phyloP scores from a whole-genome alignment of 2,113 vertebrate species.

The Pithys albifrons region DNA sequence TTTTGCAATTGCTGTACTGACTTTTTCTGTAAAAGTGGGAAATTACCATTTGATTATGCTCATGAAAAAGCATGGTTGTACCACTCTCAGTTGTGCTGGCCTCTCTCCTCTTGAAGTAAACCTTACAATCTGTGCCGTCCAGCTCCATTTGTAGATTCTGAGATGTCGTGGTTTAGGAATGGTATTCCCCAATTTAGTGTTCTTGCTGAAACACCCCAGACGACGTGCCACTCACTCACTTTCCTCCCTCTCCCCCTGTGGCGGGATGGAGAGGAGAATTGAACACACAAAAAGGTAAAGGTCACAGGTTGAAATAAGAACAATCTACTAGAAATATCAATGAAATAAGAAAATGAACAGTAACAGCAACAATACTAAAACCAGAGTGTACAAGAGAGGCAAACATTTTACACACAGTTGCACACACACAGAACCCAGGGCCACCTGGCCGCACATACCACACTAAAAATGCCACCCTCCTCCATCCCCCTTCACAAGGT shows the following conservation, averaged over 20 bases:
- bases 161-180: background rate
- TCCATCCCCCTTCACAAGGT: background rate
- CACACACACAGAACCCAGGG: background rate
- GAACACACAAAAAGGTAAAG: background rate
- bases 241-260: fast-evolving
- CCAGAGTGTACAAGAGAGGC: background rate
- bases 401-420: background rate
- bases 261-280: background rate
- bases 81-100: background rate
- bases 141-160: background rate
- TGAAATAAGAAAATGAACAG: background rate
- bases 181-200: background rate
- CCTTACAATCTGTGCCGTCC: background rate
- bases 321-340: background rate
- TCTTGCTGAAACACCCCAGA: background rate
- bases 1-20: background rate
- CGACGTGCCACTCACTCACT: background rate
- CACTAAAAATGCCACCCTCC: background rate
- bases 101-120: background rate
- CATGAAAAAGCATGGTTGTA: fast-evolving
- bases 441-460: background rate
- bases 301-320: background rate
- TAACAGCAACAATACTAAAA: background rate
- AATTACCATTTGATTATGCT: background rate
- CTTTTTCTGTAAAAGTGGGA: background rate